Evolutionary conservation across 35 echinoderm and acorn worm genomes (phyloP).

Genomic region (Apostichopus japonicus): DNA sequence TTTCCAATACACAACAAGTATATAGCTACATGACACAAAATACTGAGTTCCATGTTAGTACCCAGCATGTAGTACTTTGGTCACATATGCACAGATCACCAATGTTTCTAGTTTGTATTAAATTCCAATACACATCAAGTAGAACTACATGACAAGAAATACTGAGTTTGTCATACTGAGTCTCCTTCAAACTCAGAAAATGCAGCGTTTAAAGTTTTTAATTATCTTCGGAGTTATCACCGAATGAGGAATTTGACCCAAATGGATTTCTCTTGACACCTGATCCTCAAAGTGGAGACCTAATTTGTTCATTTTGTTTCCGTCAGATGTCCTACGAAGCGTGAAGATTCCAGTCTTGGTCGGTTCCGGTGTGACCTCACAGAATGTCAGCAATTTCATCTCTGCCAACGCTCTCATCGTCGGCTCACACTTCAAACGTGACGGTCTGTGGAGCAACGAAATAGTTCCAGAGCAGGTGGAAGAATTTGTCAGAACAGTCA

Average conservation of each 20-base stretch:
- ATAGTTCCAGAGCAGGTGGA: constrained; percentile 70
- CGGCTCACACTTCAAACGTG: constrained; percentile 87
- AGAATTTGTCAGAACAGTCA: constrained; percentile 68
- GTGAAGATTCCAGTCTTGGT: constrained; percentile 88
- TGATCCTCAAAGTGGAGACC: not conserved
- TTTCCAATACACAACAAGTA: too few species aligned
- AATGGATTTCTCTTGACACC: not conserved
- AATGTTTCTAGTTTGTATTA: too few species aligned
- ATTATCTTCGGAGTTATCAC: not conserved
- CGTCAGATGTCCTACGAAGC: constrained; percentile 71
- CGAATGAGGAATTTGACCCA: not conserved
- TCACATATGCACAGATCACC: too few species aligned
- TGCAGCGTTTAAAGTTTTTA: not conserved
- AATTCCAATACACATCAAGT: too few species aligned
- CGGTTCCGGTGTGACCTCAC: constrained; percentile 83
- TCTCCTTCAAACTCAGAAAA: not conserved
- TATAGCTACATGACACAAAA: too few species aligned
- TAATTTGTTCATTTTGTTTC: constrained; percentile 28
- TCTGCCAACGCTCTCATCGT: constrained; percentile 85
- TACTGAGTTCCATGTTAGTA: too few species aligned
- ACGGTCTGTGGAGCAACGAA: constrained; percentile 70
- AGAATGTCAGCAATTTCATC: constrained; percentile 76
- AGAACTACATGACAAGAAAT: too few species aligned
- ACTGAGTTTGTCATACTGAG: too few species aligned
- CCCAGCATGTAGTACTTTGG: too few species aligned